Percentiles rank a stretch among this genome's conserved stretches.
phyloP scores from a whole-genome alignment of 2,797 vertebrate species.

The Spea hammondii region DNA sequence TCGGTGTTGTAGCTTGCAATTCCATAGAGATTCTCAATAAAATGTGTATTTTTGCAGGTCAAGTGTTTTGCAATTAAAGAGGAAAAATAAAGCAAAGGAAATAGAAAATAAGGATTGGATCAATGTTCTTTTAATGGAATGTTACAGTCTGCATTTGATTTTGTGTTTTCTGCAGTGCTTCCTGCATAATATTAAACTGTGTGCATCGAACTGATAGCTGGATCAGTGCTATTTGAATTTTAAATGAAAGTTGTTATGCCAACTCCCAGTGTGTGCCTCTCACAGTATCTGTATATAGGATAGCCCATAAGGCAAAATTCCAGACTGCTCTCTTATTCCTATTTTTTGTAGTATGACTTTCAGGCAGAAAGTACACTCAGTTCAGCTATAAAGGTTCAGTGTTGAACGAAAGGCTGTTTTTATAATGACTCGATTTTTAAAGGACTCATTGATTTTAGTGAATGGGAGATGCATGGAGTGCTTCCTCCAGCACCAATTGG shows the following conservation, averaged over 20 bases:
- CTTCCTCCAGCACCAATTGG: too few species aligned
- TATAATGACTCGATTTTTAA: too few species aligned
- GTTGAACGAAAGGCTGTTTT: too few species aligned
- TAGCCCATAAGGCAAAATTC: neutral
- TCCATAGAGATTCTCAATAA: neutral
- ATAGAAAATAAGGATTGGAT: neutral
- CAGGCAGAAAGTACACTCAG: too few species aligned
- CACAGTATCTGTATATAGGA: neutral
- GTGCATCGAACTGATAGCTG: conserved; percentile 25
- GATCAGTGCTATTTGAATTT: conserved; percentile 39
- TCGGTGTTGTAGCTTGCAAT: neutral
- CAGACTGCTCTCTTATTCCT: too few species aligned
- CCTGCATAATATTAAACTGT: conserved; percentile 23
- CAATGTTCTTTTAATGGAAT: conserved; percentile 7
- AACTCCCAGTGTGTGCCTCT: conserved; percentile 16
- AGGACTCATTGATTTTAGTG: too few species aligned
- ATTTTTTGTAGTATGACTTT: too few species aligned
- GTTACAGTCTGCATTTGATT: neutral
- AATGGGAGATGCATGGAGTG: too few species aligned
- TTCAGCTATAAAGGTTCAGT: too few species aligned
- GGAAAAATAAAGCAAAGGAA: neutral
- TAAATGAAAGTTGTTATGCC: conserved; percentile 29
- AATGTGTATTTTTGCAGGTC: neutral
- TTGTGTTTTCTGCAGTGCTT: conserved; percentile 4
- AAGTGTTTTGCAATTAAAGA: neutral